Evolutionary conservation across 2,113 vertebrate species (phyloP).

Genomic region (Urocolius indicus): DNA sequence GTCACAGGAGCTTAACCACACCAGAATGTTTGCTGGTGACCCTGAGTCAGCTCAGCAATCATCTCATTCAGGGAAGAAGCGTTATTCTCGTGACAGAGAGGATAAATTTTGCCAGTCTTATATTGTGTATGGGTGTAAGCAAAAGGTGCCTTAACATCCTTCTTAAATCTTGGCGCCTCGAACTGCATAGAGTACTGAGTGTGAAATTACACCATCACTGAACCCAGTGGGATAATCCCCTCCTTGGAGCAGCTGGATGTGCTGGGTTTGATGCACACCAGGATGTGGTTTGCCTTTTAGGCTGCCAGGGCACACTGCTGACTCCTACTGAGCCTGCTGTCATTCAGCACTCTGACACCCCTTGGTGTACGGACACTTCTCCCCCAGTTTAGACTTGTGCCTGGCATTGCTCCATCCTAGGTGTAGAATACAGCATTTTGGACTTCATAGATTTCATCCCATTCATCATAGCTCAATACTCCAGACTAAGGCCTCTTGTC

Average conservation of each 20-base stretch:
- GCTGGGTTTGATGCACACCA: not conserved
- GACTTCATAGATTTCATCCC: not conserved
- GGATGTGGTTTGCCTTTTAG: not conserved
- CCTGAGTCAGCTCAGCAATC: not conserved
- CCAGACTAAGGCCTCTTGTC: not conserved
- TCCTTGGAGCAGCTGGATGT: fast-evolving
- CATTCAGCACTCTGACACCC: too few relatives aligned
- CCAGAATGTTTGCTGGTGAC: not conserved
- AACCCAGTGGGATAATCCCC: not conserved
- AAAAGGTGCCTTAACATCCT: not conserved
- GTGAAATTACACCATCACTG: fast-evolving
- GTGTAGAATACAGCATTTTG: not conserved
- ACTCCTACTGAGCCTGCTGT: not conserved
- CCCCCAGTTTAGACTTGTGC: not conserved
- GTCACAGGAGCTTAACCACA: not conserved
- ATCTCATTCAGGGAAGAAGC: not conserved
- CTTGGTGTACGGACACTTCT: not conserved
- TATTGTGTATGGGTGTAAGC: not conserved
- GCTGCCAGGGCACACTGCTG: not conserved
- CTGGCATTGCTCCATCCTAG: fast-evolving
- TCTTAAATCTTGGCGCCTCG: not conserved
- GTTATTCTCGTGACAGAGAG: not conserved
- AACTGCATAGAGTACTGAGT: not conserved
- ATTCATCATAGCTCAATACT: not conserved
- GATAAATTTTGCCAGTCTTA: not conserved